Conservation (phyloP, 2,797 vertebrate species). For the Darevskia nairensis region DNA sequence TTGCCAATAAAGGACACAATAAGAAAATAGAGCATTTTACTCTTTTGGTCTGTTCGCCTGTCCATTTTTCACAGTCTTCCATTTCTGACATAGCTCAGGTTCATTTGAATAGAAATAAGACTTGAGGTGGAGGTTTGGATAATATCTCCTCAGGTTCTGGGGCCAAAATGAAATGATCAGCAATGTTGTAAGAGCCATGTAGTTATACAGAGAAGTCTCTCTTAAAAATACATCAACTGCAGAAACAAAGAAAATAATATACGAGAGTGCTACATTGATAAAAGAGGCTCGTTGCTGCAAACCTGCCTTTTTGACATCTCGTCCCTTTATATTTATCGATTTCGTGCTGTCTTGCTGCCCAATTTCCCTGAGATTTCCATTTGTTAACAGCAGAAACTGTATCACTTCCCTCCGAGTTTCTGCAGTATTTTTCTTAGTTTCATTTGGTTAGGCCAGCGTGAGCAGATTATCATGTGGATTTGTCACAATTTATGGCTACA, state of each 20-base stretch:
- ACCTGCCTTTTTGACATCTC: slow-evolving; percentile 52
- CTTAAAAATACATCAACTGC: slow-evolving; percentile 17
- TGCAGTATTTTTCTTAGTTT: slow-evolving; percentile 52
- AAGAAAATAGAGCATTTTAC: background rate
- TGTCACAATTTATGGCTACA: slow-evolving; percentile 53
- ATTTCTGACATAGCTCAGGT: slow-evolving; percentile 26
- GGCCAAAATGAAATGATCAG: slow-evolving; percentile 29
- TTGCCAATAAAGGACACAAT: slow-evolving; percentile 28
- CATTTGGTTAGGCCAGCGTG: slow-evolving; percentile 37
- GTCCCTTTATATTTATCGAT: slow-evolving; percentile 56
- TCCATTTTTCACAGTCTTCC: slow-evolving; percentile 28
- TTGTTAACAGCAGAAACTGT: slow-evolving; percentile 33
- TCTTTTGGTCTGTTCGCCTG: slow-evolving; percentile 1
- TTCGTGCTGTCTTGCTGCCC: slow-evolving; percentile 27
- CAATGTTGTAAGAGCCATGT: background rate
- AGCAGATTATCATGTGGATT: slow-evolving; percentile 56
- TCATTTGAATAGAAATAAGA: background rate
- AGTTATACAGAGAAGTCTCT: background rate
- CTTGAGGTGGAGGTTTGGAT: background rate
- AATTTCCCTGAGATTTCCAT: slow-evolving; percentile 43
- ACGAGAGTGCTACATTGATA: slow-evolving; percentile 32
- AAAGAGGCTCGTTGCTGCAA: slow-evolving; percentile 35
- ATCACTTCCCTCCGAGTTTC: slow-evolving; percentile 17
- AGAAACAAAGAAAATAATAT: slow-evolving; percentile 39
- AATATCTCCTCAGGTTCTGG: background rate